Evolutionary conservation across 2,797 vertebrate species (phyloP), one percentile per base, ranked within the genome.

Genomic region (Chelon labrosus): DNA sequence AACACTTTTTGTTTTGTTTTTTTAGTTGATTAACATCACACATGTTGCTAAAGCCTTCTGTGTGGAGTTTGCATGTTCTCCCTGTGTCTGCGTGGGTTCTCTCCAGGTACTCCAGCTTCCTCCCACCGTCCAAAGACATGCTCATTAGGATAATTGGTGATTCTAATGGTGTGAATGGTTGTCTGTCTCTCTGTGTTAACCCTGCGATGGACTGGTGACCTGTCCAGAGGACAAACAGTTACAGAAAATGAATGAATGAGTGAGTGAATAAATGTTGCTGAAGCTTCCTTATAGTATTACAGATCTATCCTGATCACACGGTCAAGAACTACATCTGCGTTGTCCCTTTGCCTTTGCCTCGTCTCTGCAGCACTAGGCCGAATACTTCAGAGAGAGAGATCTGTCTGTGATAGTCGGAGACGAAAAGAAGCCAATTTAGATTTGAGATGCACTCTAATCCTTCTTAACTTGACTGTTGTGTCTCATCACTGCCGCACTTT

Each of bases 401-500:
- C 3, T 47, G 17, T 47, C n/a, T 10, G n/a, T 47, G 31, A 31
- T 8, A 8, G n/a, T 9, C 16, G 7, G 44, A 47, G 17, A n/a
- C 17, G 9, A 54, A n/a, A 35, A 31, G 52, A 31, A 35, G 25
- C 42, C 68, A 61, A 47, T 79, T 50, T 17, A 56, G 50, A 74
- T 37, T 31, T 60, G 70, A 74, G 77, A 67, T 46, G 41, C 60
- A 84, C 89, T 83, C 72, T 73, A 25, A 75, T 65, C 59, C 71
- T 82, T 37, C 42, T 74, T 42, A 82, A 75, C 74, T 65, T 6
- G 73, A 88, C 87, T 87, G 75, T 89, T 90, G 71, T 82, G 65
- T 80, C 65, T 80, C 78, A 70, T 85, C 91, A 92, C 93, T 93
- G 89, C 85, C 79, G 93, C 93, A 93, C 93, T 94, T 94, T 94